Evolutionary conservation across 1,140 invertebrate genomes (phyloP), one percentile per base, ranked within the genome.

Genomic region (Aphelenchoides besseyi): DNA sequence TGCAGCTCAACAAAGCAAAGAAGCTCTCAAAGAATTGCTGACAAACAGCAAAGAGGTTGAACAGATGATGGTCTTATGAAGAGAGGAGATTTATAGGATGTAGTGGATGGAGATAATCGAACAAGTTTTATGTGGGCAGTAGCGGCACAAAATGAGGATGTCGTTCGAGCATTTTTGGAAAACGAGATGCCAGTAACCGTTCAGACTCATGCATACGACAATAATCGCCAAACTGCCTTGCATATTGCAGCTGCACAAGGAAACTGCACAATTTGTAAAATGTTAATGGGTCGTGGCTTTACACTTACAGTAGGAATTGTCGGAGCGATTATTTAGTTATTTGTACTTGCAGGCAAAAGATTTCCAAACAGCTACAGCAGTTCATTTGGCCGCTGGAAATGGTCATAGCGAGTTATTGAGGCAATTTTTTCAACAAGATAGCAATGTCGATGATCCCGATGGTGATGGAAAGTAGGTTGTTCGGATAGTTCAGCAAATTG

Each of bases 121-220:
- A 70, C 75, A 3, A 52, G 52, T 23, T 79, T 77, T 16, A 77
- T 77, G 75, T 77, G 75, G 75, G 75, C 78, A 18, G 74, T 77
- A 26, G 62, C 78, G 29, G 77, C 75, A 23, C 61, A 79, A 61
- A 72, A 70, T 48, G 64, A 61, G 30, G 36, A 71, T 41, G 57
- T 76, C 16, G 78, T 80, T 0, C n/a, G 32, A 54, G 36, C 35
- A 35, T 76, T 76, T 16, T 59, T 77, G 23, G 55, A 70, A n/a
- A 16, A 18, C 29, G 29, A 73, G 33, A 70, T 29, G 23, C 8
- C 12, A 18, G n/a, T 70, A 16, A 16, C 23, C 2, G 70, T 41
- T 12, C 9, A 16, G 18, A 18, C 23, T 3, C 28, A 75, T 9
- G 41, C 30, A n/a, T 9, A n/a, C 18, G 74, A 77, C 28, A 36